phyloP scores from a whole-genome alignment of 2,888 invertebrate genomes.

The Macrosoma leucophasiata region DNA sequence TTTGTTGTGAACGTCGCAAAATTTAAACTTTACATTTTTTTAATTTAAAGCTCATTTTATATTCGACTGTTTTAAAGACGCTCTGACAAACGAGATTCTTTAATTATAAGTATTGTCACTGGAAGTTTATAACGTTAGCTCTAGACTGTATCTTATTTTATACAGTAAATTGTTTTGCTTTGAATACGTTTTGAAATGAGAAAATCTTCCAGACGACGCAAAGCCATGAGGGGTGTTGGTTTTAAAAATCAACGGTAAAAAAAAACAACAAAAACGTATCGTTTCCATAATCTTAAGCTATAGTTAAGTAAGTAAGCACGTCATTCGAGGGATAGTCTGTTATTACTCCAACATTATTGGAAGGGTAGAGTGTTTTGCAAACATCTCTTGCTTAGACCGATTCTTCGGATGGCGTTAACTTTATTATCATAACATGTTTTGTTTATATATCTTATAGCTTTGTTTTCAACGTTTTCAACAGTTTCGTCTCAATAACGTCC shows the following conservation, averaged over 20 bases:
- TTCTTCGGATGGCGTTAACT: slow-evolving; percentile 68
- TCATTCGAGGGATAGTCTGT: slow-evolving; percentile 55
- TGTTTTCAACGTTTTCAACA: slow-evolving; percentile 58
- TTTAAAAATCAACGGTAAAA: slow-evolving; percentile 59
- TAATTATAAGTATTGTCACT: slow-evolving; percentile 63
- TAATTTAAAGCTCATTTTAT: slow-evolving; percentile 5
- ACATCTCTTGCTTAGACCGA: slow-evolving; percentile 60
- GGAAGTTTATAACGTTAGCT: slow-evolving; percentile 48
- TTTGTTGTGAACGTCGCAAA: slow-evolving; percentile 28
- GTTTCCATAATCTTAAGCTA: slow-evolving; percentile 62
- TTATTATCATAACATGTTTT: slow-evolving; percentile 72
- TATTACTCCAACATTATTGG: slow-evolving; percentile 59
- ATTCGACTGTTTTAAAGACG: slow-evolving; percentile 24
- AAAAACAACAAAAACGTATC: slow-evolving; percentile 72
- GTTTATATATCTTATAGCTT: slow-evolving; percentile 66
- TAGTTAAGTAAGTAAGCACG: slow-evolving; percentile 55
- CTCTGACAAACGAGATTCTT: slow-evolving; percentile 51
- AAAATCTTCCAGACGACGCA: slow-evolving; percentile 70
- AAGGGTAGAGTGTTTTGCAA: slow-evolving; percentile 66
- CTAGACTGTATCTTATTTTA: no score
- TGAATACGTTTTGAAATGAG: no score
- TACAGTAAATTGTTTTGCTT: no score
- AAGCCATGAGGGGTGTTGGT: slow-evolving; percentile 75
- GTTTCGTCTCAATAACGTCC: slow-evolving; percentile 39
- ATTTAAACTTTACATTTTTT: slow-evolving; percentile 17